Evolutionary conservation across 2,113 vertebrate species (phyloP).

Genomic region (Cariama cristata): DNA sequence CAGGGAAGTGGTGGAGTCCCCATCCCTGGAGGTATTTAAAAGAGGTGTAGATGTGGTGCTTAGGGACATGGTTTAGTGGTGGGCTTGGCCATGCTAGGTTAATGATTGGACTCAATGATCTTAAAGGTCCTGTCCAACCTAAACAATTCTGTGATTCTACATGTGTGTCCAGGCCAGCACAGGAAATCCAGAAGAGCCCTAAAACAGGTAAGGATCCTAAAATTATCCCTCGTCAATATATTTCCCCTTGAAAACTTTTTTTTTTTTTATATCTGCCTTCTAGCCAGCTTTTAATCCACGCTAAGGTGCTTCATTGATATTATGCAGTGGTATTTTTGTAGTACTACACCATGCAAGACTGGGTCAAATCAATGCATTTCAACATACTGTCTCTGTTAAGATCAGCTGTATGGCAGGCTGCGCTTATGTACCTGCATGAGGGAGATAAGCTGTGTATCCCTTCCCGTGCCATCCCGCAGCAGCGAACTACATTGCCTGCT

Average conservation of each 20-base stretch:
- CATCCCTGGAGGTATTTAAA: too few species aligned
- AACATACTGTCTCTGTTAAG: background rate
- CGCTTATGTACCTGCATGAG: background rate
- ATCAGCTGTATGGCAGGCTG: background rate
- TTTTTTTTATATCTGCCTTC: background rate
- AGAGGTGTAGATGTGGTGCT: too few species aligned
- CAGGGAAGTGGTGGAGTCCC: too few species aligned
- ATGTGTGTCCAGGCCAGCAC: accelerated
- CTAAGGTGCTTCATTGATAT: background rate
- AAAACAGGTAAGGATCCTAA: background rate
- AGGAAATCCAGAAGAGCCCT: background rate
- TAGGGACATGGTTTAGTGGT: too few species aligned
- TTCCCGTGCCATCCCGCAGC: background rate
- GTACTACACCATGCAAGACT: too few species aligned
- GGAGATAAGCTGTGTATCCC: background rate
- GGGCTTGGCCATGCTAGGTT: too few species aligned
- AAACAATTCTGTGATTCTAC: too few species aligned
- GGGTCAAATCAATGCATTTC: background rate
- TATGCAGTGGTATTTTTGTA: background rate
- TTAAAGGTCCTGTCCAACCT: too few species aligned
- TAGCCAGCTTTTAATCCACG: background rate
- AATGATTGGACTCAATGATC: too few species aligned
- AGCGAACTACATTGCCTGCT: background rate
- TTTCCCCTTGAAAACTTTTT: background rate
- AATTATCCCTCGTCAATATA: background rate